A percentile compares a stretch with the other conserved stretches of the same genome.
Evolutionary conservation across 2,797 vertebrate genomes (phyloP).

Genomic region (Sylvilagus floridanus): DNA sequence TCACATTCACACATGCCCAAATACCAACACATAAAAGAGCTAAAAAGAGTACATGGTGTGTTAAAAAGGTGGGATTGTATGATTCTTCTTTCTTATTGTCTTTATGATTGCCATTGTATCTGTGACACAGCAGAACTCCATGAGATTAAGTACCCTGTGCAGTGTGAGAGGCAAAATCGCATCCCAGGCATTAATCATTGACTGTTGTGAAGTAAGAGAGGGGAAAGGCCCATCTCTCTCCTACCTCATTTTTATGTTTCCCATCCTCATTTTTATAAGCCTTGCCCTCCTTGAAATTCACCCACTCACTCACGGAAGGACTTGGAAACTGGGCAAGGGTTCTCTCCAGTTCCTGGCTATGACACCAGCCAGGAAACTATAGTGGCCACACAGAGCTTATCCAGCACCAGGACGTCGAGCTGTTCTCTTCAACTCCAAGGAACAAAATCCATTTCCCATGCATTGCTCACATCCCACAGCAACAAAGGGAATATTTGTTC

Average conservation of each 20-base stretch:
- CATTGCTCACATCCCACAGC: background rate
- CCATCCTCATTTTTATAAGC: background rate
- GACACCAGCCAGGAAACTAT: background rate
- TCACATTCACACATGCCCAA: background rate
- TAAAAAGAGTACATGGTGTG: background rate
- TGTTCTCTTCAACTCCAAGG: background rate
- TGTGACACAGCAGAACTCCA: constrained; percentile 19
- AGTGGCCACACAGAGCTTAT: background rate
- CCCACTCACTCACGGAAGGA: background rate
- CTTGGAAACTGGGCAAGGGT: background rate
- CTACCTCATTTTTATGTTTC: background rate
- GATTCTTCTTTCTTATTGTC: background rate
- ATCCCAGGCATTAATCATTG: background rate
- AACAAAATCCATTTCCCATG: background rate
- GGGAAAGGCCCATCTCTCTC: background rate
- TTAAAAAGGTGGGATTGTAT: background rate
- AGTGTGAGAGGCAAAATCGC: background rate
- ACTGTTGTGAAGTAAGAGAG: background rate
- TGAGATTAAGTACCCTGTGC: background rate
- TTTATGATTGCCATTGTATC: constrained; percentile 43
- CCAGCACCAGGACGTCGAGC: background rate
- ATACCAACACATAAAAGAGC: constrained; percentile 3
- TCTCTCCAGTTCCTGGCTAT: background rate
- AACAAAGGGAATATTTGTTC: background rate
- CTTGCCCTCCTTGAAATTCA: background rate